These are phyloP conservation scores for Microtus pennsylvanicus DNA, from an alignment of 2,113 vertebrate species.

Conservation along the genomic window DNA sequence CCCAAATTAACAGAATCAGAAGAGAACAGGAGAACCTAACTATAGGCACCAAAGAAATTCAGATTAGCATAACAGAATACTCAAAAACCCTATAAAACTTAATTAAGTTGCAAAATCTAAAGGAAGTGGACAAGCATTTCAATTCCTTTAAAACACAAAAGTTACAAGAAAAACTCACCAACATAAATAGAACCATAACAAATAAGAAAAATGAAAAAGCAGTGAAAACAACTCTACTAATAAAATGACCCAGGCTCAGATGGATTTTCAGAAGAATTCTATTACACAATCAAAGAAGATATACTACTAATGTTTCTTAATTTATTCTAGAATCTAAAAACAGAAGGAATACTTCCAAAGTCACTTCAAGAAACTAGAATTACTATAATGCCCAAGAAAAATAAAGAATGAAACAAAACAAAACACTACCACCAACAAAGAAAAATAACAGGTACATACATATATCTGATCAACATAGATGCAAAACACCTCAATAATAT, in stretches of 20 bases:
- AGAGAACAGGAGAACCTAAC: not conserved
- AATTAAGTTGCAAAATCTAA: not conserved
- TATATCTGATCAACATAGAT: not conserved
- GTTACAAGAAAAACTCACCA: not conserved
- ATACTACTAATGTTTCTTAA: not conserved
- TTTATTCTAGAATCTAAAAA: not conserved
- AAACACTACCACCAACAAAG: not conserved
- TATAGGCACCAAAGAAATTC: not conserved
- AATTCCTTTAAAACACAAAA: not conserved
- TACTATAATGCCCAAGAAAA: not conserved
- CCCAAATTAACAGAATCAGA: not conserved
- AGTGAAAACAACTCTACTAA: not conserved
- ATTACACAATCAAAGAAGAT: not conserved
- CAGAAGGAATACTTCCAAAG: not conserved
- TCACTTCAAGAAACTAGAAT: not conserved
- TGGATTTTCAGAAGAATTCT: not conserved
- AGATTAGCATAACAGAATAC: not conserved
- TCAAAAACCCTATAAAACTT: not conserved
- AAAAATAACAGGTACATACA: not conserved
- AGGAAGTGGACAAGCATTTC: not conserved
- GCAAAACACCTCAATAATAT: not conserved
- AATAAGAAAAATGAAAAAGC: not conserved
- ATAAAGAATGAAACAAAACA: not conserved
- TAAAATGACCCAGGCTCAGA: not conserved
- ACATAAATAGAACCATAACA: not conserved